These are phyloP conservation scores for Coronaproctus castanopsis DNA, from an alignment of 2,888 invertebrate species.

Conservation along the genomic window DNA sequence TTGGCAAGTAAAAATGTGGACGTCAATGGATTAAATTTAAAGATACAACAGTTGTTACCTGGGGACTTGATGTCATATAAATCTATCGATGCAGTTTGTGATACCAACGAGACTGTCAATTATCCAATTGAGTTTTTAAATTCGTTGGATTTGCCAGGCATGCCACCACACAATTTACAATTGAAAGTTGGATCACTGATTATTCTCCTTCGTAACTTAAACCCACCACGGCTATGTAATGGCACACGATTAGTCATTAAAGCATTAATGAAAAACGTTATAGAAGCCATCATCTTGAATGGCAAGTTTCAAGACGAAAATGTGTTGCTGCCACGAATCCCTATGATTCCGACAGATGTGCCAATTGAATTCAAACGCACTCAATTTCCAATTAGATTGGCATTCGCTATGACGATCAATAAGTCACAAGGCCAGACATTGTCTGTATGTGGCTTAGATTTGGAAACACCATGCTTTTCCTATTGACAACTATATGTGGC, in stretches of 20 bases:
- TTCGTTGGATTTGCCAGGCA: constrained; percentile 16
- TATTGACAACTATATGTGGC: constrained; percentile 25
- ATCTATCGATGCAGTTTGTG: constrained; percentile 3
- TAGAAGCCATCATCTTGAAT: not conserved
- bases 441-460: constrained; percentile 23
- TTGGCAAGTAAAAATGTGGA: constrained; percentile 10
- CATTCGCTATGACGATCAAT: constrained; percentile 24
- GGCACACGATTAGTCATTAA: not conserved
- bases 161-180: constrained; percentile 17
- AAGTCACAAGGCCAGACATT: constrained; percentile 26
- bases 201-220: constrained; percentile 18
- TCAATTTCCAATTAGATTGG: constrained; percentile 22
- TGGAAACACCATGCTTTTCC: constrained; percentile 23
- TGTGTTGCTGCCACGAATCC: constrained; percentile 23
- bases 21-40: constrained; percentile 6
- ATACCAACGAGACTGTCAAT: not conserved
- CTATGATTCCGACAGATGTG: constrained; percentile 23
- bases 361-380: constrained; percentile 21
- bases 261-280: not conserved
- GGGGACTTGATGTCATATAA: not conserved
- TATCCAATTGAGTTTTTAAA: constrained; percentile 8
- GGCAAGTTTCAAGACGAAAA: constrained; percentile 18
- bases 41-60: constrained; percentile 7
- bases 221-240: constrained; percentile 6
- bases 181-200: constrained; percentile 19